Percentiles rank a stretch among this genome's conserved stretches.
Conservation (phyloP, 2,113 vertebrate species). For the Hyperopisus bebe region DNA sequence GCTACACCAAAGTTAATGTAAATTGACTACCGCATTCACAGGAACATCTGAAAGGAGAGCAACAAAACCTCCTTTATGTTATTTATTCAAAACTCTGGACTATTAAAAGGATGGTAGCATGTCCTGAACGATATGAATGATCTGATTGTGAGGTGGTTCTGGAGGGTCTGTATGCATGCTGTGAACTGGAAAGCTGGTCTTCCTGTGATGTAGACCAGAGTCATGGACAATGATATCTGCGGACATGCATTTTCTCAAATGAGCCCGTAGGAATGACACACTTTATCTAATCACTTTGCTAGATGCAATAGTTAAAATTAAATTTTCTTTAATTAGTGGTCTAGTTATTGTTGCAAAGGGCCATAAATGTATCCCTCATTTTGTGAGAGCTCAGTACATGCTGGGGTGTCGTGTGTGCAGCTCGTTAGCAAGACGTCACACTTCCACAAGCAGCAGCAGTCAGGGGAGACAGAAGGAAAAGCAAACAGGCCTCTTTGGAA, state of each 20-base stretch:
- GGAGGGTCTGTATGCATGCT: not conserved
- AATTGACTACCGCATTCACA: not conserved
- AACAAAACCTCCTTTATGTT: not conserved
- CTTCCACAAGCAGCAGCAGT: not conserved
- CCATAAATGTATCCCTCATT: not conserved
- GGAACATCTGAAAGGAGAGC: not conserved
- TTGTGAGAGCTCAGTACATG: not conserved
- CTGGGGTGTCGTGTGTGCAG: not conserved
- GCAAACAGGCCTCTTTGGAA: not conserved
- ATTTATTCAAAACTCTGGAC: not conserved
- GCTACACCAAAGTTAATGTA: not conserved
- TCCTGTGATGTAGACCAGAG: not conserved
- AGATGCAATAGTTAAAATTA: not conserved
- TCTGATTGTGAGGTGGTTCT: not conserved
- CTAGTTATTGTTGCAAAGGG: not conserved
- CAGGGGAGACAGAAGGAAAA: not conserved
- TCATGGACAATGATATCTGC: not conserved
- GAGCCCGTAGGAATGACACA: not conserved
- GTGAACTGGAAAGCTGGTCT: not conserved
- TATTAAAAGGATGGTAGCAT: not conserved
- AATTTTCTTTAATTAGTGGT: not conserved
- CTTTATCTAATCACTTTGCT: not conserved
- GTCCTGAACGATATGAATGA: not conserved
- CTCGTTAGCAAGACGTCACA: not conserved
- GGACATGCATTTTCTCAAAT: not conserved